Conservation (phyloP, 1,140 invertebrate species). For the Drosophila athabasca region DNA sequence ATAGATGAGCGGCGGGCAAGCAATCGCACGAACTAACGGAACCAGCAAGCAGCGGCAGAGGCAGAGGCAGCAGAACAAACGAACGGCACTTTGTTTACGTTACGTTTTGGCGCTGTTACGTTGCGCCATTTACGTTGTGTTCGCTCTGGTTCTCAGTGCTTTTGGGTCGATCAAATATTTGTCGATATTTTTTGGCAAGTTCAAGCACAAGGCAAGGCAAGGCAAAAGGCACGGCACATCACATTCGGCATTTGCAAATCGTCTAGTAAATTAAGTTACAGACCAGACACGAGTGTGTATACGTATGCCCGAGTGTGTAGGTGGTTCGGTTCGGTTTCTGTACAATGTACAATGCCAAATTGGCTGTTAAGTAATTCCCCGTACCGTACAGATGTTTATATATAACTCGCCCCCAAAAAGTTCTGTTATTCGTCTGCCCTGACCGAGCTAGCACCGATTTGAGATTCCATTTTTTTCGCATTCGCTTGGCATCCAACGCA, state of each 20-base stretch:
- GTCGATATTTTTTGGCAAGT: constrained; percentile 24
- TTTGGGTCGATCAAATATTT: constrained; percentile 27
- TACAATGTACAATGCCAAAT: constrained; percentile 13
- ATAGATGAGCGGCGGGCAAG: constrained; percentile 11
- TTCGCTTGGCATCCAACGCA: constrained; percentile 56
- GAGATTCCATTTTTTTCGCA: constrained; percentile 49
- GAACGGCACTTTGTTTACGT: constrained; percentile 42
- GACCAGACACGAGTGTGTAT: too few species aligned
- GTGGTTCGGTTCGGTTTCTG: background rate
- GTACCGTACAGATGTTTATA: constrained; percentile 27
- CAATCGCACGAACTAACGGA: constrained; percentile 8
- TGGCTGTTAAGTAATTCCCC: constrained; percentile 43
- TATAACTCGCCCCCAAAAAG: constrained; percentile 8
- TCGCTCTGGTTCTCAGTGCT: constrained; percentile 14
- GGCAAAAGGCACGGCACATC: constrained; percentile 1
- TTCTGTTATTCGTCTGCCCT: constrained; percentile 17
- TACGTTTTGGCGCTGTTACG: constrained; percentile 33
- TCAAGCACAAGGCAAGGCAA: constrained; percentile 16
- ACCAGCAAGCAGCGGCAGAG: background rate
- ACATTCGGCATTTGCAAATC: constrained; percentile 12
- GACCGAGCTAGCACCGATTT: constrained; percentile 36
- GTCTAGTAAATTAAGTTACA: constrained; percentile 40
- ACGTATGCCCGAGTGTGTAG: background rate
- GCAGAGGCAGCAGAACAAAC: background rate
- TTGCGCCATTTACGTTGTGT: constrained; percentile 30